Percentiles rank a stretch among this genome's conserved stretches.
These are phyloP conservation scores for Sapajus apella DNA, from an alignment of 2,113 vertebrate species.

Conservation along the genomic window DNA sequence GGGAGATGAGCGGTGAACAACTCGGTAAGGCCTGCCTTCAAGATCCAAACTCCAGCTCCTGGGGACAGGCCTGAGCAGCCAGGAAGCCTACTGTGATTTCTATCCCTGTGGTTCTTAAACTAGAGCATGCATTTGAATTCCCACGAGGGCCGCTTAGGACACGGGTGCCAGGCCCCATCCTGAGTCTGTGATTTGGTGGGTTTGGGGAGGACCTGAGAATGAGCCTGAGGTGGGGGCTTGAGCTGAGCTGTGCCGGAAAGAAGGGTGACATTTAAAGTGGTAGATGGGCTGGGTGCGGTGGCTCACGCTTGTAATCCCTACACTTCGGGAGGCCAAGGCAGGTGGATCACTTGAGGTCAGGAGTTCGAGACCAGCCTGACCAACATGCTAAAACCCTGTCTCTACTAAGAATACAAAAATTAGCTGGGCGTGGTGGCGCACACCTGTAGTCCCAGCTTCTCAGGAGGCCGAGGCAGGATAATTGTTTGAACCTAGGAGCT, in stretches of 20 bases:
- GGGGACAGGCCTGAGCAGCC: fast-evolving
- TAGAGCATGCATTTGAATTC: not conserved
- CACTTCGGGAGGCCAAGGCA: too few relatives aligned
- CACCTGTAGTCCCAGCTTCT: too few relatives aligned
- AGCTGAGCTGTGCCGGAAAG: not conserved
- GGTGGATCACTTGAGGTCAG: too few relatives aligned
- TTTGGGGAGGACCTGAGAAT: not conserved
- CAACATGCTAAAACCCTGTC: too few relatives aligned
- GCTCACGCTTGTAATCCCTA: too few relatives aligned
- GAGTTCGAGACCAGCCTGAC: too few relatives aligned
- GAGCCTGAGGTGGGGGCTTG: too few relatives aligned
- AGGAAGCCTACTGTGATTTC: not conserved
- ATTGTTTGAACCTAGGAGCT: too few relatives aligned
- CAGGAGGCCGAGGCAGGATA: too few relatives aligned
- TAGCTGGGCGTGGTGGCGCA: too few relatives aligned
- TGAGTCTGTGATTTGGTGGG: not conserved
- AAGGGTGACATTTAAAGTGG: not conserved
- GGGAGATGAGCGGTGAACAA: fast-evolving
- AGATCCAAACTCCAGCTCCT: not conserved
- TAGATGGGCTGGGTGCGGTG: too few relatives aligned
- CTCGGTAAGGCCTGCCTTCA: fast-evolving
- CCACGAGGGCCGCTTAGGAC: not conserved
- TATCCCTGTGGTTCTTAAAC: not conserved
- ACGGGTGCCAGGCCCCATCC: not conserved
- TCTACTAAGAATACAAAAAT: too few relatives aligned